phyloP scores from a whole-genome alignment of 2,888 invertebrate genomes.

The Nemurella pictetii region DNA sequence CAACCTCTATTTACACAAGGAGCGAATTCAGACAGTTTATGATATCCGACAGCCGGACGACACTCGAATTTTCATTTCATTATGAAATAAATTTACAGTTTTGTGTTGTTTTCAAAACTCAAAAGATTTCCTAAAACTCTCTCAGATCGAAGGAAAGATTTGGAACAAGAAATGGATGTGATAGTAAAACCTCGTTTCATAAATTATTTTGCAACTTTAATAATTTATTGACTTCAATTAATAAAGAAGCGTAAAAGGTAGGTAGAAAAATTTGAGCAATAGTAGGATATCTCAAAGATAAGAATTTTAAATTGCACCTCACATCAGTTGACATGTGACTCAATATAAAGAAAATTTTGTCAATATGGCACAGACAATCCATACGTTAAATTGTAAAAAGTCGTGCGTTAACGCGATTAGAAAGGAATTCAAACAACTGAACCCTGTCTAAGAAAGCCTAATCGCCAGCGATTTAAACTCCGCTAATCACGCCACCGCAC shows the following conservation, averaged over 20 bases:
- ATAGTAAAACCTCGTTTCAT: background rate
- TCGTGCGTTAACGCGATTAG: background rate
- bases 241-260: background rate
- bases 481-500: background rate
- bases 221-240: slow-evolving; percentile 19
- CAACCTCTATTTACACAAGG: background rate
- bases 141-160: background rate
- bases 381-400: background rate
- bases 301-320: background rate
- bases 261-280: slow-evolving; percentile 4
- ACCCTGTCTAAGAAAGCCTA: background rate
- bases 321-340: background rate
- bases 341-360: background rate
- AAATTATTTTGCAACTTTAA: slow-evolving; percentile 6
- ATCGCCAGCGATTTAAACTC: background rate
- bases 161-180: background rate
- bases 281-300: background rate
- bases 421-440: background rate
- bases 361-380: background rate
- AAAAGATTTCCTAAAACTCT: background rate
- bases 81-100: background rate
- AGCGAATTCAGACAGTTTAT: background rate
- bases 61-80: background rate
- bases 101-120: background rate
- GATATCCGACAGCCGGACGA: too few species aligned